Evolutionary conservation across 2,113 vertebrate genomes (phyloP).

Genomic region (Pipa parva): DNA sequence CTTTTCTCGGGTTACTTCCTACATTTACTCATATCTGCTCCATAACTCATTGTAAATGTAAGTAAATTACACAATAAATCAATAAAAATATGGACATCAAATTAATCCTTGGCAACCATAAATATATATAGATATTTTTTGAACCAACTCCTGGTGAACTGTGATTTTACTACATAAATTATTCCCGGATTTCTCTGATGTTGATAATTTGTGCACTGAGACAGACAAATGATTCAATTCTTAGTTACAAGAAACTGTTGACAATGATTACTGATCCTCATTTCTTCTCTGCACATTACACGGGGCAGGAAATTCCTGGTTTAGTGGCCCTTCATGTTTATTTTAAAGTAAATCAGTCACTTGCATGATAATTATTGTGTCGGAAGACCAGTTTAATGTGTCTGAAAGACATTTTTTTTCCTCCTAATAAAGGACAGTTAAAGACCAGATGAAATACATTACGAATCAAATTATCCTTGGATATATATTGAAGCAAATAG

Average conservation of each 20-base stretch:
- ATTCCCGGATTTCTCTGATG: conserved; percentile 54
- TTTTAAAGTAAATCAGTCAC: conserved; percentile 64
- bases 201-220: conserved; percentile 71
- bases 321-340: conserved; percentile 64
- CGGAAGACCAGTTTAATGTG: conserved; percentile 53
- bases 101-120: conserved; percentile 23
- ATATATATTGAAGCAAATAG: conserved; percentile 43
- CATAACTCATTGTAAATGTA: not conserved
- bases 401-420: conserved; percentile 40
- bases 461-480: conserved; percentile 50
- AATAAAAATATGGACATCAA: not conserved
- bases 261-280: conserved; percentile 79
- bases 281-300: conserved; percentile 62
- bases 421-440: conserved; percentile 59
- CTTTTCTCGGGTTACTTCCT: too few species aligned
- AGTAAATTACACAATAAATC: not conserved
- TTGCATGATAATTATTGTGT: conserved; percentile 67
- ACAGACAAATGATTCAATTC: conserved; percentile 86
- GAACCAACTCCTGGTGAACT: conserved; percentile 50
- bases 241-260: conserved; percentile 73
- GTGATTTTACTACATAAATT: conserved; percentile 58
- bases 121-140: conserved; percentile 45
- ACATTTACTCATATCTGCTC: too few species aligned
- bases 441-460: conserved; percentile 58
- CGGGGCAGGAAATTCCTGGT: conserved; percentile 60